Conservation (phyloP, 2,797 vertebrate genomes). For the Streptopelia turtur region DNA sequence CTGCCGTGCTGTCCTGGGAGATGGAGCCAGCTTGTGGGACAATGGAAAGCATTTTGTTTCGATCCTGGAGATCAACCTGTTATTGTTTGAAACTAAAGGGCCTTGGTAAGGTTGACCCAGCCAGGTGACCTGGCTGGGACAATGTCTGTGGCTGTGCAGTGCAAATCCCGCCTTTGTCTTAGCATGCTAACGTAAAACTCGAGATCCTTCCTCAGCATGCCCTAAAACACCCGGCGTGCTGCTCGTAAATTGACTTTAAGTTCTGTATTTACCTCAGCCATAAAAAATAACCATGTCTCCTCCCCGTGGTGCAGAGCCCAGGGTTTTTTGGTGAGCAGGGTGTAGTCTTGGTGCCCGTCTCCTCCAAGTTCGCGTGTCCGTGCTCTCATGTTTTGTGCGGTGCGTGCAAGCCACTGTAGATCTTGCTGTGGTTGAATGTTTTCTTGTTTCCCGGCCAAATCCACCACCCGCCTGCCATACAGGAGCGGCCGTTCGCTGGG, state of each 20-base stretch:
- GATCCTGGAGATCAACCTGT: not conserved
- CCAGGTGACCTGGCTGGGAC: conserved; percentile 35
- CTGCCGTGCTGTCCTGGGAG: conserved; percentile 64
- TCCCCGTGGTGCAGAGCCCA: not conserved
- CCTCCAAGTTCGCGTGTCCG: not conserved
- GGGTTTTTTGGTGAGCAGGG: not conserved
- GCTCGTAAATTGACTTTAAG: not conserved
- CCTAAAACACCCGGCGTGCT: not conserved
- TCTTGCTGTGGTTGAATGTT: not conserved
- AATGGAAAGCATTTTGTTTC: conserved; percentile 52
- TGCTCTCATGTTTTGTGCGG: fast-evolving
- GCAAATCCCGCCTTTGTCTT: not conserved
- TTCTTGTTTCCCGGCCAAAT: not conserved
- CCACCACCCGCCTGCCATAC: not conserved
- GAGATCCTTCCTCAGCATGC: not conserved
- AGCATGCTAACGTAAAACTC: not conserved
- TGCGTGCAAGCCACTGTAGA: fast-evolving
- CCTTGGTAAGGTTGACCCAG: conserved; percentile 22
- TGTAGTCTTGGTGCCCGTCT: fast-evolving
- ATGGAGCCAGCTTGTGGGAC: conserved; percentile 51
- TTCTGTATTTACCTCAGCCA: not conserved
- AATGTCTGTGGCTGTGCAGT: not conserved
- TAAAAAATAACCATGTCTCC: not conserved
- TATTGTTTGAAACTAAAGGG: conserved; percentile 36
- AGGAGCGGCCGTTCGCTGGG: not conserved